Conservation (phyloP, 2,888 invertebrate species). For the Diarsia mendica region DNA sequence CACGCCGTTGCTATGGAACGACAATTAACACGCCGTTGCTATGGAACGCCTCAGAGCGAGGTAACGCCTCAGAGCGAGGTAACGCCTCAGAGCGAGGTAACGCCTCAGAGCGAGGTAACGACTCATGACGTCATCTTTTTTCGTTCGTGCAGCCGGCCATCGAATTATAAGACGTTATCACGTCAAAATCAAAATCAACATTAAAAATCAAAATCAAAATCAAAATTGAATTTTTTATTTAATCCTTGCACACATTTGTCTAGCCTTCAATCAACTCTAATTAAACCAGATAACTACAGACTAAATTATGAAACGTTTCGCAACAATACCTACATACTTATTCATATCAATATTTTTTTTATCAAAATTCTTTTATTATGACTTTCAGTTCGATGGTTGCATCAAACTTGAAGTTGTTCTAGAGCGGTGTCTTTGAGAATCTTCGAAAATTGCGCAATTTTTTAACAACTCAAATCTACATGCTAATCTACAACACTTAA, state of each 20-base stretch:
- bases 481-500: slow-evolving; percentile 12
- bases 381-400: neutral
- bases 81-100: too few relatives aligned
- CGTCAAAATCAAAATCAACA: too few relatives aligned
- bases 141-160: too few relatives aligned
- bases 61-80: too few relatives aligned
- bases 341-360: slow-evolving; percentile 24
- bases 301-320: slow-evolving; percentile 1
- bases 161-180: too few relatives aligned
- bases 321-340: neutral
- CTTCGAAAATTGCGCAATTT: slow-evolving; percentile 30
- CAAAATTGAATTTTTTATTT: too few relatives aligned
- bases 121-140: too few relatives aligned
- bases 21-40: too few relatives aligned
- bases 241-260: neutral
- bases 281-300: neutral
- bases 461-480: neutral
- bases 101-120: too few relatives aligned
- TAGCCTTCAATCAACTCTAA: slow-evolving; percentile 12
- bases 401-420: neutral
- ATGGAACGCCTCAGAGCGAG: too few relatives aligned
- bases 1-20: too few relatives aligned
- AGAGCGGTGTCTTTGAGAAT: neutral
- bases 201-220: too few relatives aligned
- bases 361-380: slow-evolving; percentile 20